A percentile compares a stretch with the other conserved stretches of the same genome.
Evolutionary conservation across 2,888 invertebrate species (phyloP).

Genomic region (Caenorhabditis virilis): DNA sequence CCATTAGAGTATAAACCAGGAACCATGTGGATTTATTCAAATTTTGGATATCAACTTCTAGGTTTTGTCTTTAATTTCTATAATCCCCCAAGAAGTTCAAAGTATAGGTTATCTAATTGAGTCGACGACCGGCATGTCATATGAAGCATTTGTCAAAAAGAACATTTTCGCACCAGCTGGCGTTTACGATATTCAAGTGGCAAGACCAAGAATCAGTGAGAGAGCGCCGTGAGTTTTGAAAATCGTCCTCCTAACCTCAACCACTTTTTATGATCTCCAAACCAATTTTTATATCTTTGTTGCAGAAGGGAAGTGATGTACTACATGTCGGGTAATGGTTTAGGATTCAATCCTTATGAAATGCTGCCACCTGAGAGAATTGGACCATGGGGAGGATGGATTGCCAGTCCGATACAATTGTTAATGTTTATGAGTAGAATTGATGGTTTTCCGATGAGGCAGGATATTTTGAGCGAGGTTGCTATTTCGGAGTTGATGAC

Average conservation of each 20-base stretch:
- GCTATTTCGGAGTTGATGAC: constrained; percentile 53
- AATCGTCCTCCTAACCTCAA: too few species aligned
- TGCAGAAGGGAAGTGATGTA: constrained; percentile 65
- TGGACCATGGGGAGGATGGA: constrained; percentile 68
- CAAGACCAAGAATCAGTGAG: constrained; percentile 61
- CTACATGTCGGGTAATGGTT: constrained; percentile 64
- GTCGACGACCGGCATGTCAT: constrained; percentile 52
- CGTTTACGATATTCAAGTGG: constrained; percentile 65
- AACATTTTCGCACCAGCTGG: constrained; percentile 61
- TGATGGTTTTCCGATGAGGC: constrained; percentile 55
- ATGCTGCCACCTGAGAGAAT: constrained; percentile 65
- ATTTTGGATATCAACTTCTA: constrained; percentile 66
- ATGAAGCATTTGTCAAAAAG: constrained; percentile 66
- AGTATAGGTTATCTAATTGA: constrained; percentile 60
- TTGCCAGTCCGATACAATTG: constrained; percentile 66
- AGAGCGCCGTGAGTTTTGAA: constrained; percentile 54
- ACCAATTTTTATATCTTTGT: too few species aligned
- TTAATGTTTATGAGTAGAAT: constrained; percentile 59
- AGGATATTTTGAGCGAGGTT: constrained; percentile 55
- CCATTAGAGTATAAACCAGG: constrained; percentile 57
- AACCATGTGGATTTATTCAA: constrained; percentile 66
- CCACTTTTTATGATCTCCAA: too few species aligned
- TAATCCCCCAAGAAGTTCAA: background rate
- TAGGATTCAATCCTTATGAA: constrained; percentile 68
- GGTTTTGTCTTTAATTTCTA: constrained; percentile 22